Evolutionary conservation across 2,113 vertebrate species (phyloP), one percentile per base, ranked within the genome.

Genomic region (Tachycineta bicolor): DNA sequence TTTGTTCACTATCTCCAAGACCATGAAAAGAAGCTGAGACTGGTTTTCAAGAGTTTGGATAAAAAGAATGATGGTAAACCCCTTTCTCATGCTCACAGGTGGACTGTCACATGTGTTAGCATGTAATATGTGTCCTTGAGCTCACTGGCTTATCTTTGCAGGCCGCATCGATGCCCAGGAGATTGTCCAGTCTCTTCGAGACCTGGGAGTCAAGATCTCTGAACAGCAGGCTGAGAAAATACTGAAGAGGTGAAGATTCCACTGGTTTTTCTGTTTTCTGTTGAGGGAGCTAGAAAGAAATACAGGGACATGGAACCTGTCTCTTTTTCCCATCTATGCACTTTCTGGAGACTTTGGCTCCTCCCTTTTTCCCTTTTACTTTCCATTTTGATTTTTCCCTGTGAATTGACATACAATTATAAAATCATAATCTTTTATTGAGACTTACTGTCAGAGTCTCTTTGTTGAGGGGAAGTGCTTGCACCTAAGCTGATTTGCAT

Each of bases 181-280:
- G 96, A 99, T 99, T 92, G 98, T 99, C 97, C 99, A 99, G 98
- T 99, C 99, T 47, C 98, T 99, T 46, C 97, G 98, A 67, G 99
- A 99, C 97, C 97, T 99, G 82, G 99, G 99, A 7, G 99, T 99
- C 88, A 99, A 98, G 96, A 99, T 99, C 94, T 99, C 99, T 3
- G 98, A 99, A 71, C 98, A 99, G 81, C 99, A 99, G 97, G 99
- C 99, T 2, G 99, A 99, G 83, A 99, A 99, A 87, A 99, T 99
- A 67, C 98, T 99, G 43, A 99, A 98, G 93, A 99, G 99, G 99
- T 99, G 53, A 97, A 97, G 76, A 37, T 77, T 55, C 14, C 25
- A 7, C 41, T 87, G 25, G 1, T 19, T n/a, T 28, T 62, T 64
- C 33, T 16, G 11, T 46, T 81, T 24, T 31, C 16, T 34, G 14